phyloP scores from a whole-genome alignment of 2,888 invertebrate species.

The Leptopilina myrica region DNA sequence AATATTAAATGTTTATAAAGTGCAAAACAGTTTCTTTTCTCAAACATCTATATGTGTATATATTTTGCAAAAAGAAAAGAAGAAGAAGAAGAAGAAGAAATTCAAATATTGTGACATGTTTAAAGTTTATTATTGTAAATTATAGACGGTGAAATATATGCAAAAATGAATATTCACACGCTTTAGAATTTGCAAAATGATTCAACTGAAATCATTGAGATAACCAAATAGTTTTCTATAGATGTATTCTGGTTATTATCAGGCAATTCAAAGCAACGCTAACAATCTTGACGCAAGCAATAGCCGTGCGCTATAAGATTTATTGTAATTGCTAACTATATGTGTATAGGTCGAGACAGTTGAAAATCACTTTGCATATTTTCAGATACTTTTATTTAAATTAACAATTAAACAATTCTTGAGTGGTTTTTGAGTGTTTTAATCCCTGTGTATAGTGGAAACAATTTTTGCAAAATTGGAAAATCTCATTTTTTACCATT shows the following conservation, averaged over 20 bases:
- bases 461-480: too few relatives aligned
- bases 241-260: constrained; percentile 33
- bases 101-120: constrained; percentile 8
- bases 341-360: constrained; percentile 10
- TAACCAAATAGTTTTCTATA: constrained; percentile 19
- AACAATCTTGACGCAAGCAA: constrained; percentile 32
- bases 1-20: background rate
- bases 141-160: constrained; percentile 2
- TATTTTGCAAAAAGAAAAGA: background rate
- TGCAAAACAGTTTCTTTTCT: background rate
- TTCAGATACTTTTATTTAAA: background rate
- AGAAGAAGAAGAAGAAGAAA: background rate
- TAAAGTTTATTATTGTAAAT: constrained; percentile 13
- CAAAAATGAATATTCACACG: constrained; percentile 35
- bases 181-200: constrained; percentile 14
- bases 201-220: constrained; percentile 35
- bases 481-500: too few relatives aligned
- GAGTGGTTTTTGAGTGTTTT: too few relatives aligned
- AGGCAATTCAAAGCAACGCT: constrained; percentile 29
- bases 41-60: background rate
- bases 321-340: constrained; percentile 21
- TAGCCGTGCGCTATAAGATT: constrained; percentile 29
- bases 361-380: constrained; percentile 33
- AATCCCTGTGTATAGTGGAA: too few relatives aligned
- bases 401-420: background rate